Percentiles rank a stretch among this genome's conserved stretches.
Conservation (phyloP, 2,888 invertebrate species). For the Scaptodrosophila latifasciaeformis region DNA sequence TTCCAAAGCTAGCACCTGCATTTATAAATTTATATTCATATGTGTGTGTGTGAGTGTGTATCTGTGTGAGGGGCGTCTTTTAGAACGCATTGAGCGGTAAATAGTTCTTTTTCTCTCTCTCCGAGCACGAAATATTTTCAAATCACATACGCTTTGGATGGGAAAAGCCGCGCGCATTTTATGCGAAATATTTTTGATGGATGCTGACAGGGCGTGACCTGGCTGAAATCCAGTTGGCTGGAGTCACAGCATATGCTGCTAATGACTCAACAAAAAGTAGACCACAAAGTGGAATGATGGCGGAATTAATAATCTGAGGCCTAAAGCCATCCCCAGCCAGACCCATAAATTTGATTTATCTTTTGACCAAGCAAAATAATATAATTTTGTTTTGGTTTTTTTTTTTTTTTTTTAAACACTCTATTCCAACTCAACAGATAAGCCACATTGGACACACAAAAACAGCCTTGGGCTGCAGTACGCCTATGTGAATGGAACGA, state of each 20-base stretch:
- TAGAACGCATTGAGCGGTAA: slow-evolving; percentile 49
- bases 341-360: slow-evolving; percentile 54
- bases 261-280: slow-evolving; percentile 54
- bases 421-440: slow-evolving; percentile 69
- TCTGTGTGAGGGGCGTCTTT: slow-evolving; percentile 36
- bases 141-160: slow-evolving; percentile 41
- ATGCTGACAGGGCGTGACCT: slow-evolving; percentile 7
- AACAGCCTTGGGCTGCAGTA: slow-evolving; percentile 63
- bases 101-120: slow-evolving; percentile 64
- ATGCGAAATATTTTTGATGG: slow-evolving; percentile 14
- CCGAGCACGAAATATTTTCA: slow-evolving; percentile 44
- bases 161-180: background rate
- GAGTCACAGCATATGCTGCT: slow-evolving; percentile 43
- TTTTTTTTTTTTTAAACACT: slow-evolving; percentile 9
- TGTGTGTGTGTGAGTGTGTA: slow-evolving; percentile 8
- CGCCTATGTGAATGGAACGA: slow-evolving; percentile 76
- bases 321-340: background rate
- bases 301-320: too few species aligned
- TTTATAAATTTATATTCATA: background rate
- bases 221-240: slow-evolving; percentile 21
- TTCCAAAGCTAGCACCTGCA: too few species aligned
- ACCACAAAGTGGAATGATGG: background rate
- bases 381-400: background rate
- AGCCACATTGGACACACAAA: slow-evolving; percentile 70
- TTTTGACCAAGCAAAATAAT: too few species aligned